A percentile compares a stretch with the other conserved stretches of the same genome.
Conservation (phyloP, 1,140 invertebrate species). For the Tenebrio molitor region DNA sequence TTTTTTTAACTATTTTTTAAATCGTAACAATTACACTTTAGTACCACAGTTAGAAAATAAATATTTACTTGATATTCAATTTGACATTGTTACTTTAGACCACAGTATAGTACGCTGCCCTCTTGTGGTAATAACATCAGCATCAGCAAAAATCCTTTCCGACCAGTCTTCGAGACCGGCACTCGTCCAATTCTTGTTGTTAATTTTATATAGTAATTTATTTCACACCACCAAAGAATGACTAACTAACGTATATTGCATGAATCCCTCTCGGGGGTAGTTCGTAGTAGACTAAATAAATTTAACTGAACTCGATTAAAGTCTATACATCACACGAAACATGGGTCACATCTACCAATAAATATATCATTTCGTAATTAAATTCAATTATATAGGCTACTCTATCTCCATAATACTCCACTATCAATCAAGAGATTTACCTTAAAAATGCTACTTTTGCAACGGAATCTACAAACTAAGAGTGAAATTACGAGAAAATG, state of each 20-base stretch:
- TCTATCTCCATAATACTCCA: constrained; percentile 19
- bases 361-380: constrained; percentile 37
- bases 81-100: constrained; percentile 17
- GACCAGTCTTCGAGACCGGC: constrained; percentile 5
- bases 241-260: constrained; percentile 39
- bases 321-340: constrained; percentile 33
- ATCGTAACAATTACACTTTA: constrained; percentile 50
- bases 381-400: constrained; percentile 29
- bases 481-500: constrained; percentile 10
- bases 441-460: constrained; percentile 19
- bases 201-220: constrained; percentile 22
- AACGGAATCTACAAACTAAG: constrained; percentile 17
- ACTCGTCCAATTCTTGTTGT: not conserved
- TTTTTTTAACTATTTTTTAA: constrained; percentile 44
- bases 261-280: constrained; percentile 10
- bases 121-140: not conserved
- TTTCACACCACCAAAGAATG: constrained; percentile 32
- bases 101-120: constrained; percentile 8
- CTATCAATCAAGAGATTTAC: constrained; percentile 18
- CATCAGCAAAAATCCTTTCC: not conserved
- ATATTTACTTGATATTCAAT: constrained; percentile 5
- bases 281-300: constrained; percentile 24
- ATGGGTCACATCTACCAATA: constrained; percentile 35
- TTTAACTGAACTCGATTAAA: constrained; percentile 17
- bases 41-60: constrained; percentile 43